A percentile compares a stretch with the other conserved stretches of the same genome.
Evolutionary conservation across 2,797 vertebrate genomes (phyloP).

Genomic region (Tympanoctomys barrerae): DNA sequence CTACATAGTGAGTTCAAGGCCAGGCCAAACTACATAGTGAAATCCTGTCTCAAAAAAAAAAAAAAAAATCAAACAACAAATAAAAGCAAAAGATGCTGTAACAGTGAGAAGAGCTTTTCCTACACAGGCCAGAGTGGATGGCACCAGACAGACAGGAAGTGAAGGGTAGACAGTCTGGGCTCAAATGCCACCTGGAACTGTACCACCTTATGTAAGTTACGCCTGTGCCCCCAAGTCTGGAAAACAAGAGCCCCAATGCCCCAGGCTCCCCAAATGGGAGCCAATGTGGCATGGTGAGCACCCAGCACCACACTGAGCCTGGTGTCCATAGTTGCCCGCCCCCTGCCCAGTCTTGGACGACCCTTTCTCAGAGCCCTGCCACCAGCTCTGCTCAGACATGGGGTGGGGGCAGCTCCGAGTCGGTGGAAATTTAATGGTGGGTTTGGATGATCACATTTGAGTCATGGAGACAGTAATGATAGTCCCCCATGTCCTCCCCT

Average conservation of each 20-base stretch:
- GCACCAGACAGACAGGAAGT: not conserved
- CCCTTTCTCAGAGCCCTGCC: not conserved
- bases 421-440: conserved; percentile 77
- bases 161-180: not conserved
- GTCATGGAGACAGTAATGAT: conserved; percentile 81
- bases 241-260: not conserved
- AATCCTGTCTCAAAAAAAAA: not conserved
- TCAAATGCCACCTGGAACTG: not conserved
- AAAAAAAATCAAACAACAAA: no score
- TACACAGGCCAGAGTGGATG: not conserved
- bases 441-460: conserved; percentile 59
- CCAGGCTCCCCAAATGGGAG: not conserved
- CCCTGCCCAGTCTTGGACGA: not conserved
- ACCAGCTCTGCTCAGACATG: conserved; percentile 33
- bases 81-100: not conserved
- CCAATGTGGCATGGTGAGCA: not conserved
- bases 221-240: not conserved
- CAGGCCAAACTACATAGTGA: not conserved
- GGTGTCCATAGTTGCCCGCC: not conserved
- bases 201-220: not conserved
- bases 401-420: not conserved
- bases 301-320: not conserved
- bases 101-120: not conserved
- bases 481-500: conserved; percentile 1
- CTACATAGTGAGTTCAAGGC: not conserved